These are phyloP conservation scores for Rhimphoctona megacephalus DNA, from an alignment of 2,888 invertebrate genomes.

Conservation along the genomic window DNA sequence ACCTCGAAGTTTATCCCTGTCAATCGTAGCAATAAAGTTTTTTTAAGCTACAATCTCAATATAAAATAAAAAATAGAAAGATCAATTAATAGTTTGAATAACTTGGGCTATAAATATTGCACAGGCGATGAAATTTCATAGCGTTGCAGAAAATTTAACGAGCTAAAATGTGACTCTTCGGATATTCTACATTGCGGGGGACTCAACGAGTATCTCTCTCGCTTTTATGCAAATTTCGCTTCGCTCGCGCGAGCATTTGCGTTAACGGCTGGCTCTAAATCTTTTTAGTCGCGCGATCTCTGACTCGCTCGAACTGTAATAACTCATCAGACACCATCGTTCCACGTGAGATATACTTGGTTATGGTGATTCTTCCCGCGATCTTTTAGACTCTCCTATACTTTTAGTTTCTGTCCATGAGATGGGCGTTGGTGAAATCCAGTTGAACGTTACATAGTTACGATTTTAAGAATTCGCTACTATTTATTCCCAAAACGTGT, in stretches of 20 bases:
- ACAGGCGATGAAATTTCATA: constrained; percentile 43
- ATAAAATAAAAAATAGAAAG: not conserved
- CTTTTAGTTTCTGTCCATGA: not conserved
- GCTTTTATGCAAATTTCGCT: constrained; percentile 74
- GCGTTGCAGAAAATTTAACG: constrained; percentile 67
- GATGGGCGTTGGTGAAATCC: constrained; percentile 54
- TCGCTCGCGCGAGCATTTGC: constrained; percentile 62
- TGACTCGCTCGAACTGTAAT: constrained; percentile 74
- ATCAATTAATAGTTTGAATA: constrained; percentile 24
- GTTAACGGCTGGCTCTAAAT: constrained; percentile 78
- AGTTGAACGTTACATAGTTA: constrained; percentile 22
- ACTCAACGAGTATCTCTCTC: constrained; percentile 64
- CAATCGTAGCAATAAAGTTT: not conserved
- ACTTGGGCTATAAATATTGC: constrained; percentile 16
- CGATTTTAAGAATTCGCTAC: not conserved
- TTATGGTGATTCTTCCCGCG: constrained; percentile 37
- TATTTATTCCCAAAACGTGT: not conserved
- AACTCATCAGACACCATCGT: constrained; percentile 72
- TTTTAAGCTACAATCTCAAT: not conserved
- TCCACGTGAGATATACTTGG: constrained; percentile 43
- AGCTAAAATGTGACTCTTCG: constrained; percentile 55
- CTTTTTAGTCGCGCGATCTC: constrained; percentile 73
- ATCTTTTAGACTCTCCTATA: constrained; percentile 28
- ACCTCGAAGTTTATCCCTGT: not conserved
- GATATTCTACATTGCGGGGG: constrained; percentile 22